phyloP scores from a whole-genome alignment of 2,113 vertebrate genomes.

The Corythaeola cristata region DNA sequence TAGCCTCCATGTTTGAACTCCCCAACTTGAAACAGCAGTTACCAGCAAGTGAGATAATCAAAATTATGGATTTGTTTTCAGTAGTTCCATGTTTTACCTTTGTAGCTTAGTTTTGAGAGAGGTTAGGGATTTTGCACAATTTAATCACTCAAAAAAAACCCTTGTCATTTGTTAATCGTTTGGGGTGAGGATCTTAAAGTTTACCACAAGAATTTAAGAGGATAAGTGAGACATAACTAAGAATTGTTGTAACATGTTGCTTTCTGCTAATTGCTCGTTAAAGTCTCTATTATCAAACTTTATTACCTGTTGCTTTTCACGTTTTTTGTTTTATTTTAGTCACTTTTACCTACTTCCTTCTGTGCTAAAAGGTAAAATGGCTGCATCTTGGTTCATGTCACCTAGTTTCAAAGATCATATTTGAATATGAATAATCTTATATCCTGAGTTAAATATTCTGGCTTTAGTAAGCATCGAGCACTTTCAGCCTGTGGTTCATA shows the following conservation, averaged over 20 bases:
- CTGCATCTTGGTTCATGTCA: not conserved
- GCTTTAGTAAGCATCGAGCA: not conserved
- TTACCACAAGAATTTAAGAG: not conserved
- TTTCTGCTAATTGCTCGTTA: not conserved
- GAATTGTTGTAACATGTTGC: not conserved
- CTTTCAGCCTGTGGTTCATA: not conserved
- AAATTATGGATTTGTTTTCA: not conserved
- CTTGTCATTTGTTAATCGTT: not conserved
- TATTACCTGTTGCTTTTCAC: not conserved
- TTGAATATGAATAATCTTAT: not conserved
- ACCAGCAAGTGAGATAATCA: not conserved
- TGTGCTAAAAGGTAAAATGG: not conserved
- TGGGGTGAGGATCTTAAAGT: not conserved
- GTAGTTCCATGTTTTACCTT: not conserved
- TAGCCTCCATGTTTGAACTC: not conserved
- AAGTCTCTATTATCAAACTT: not conserved
- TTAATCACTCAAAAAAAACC: not conserved
- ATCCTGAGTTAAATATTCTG: not conserved
- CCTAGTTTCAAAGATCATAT: not conserved
- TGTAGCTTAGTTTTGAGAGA: not conserved
- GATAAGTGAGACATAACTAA: not conserved
- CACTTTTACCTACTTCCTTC: not conserved
- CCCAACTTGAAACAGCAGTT: not conserved
- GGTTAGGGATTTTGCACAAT: not conserved
- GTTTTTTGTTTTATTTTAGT: not conserved